phyloP scores from a whole-genome alignment of 2,888 invertebrate species.

The Carpatolechia fugitivella region DNA sequence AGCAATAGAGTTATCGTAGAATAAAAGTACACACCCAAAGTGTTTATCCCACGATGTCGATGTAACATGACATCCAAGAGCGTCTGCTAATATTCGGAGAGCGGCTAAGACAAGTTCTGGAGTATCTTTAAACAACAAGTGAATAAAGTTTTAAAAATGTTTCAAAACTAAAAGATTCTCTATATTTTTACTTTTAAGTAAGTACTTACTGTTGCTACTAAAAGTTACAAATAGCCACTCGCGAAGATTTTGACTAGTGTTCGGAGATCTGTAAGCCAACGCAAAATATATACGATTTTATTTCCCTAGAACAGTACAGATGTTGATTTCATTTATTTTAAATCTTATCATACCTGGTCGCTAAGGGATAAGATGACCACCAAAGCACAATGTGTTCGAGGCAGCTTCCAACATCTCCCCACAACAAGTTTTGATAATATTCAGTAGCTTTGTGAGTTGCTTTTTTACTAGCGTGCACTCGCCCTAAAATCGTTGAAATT shows the following conservation, averaged over 20 bases:
- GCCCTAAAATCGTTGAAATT: conserved; percentile 78
- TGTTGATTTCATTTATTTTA: no score
- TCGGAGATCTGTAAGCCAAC: conserved; percentile 69
- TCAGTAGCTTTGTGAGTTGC: conserved; percentile 82
- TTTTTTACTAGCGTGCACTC: conserved; percentile 78
- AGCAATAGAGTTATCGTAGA: not conserved
- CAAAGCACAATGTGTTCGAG: conserved; percentile 90
- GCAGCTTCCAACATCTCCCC: conserved; percentile 89
- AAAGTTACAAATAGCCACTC: conserved; percentile 82
- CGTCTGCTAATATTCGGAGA: conserved; percentile 86
- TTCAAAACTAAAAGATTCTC: not conserved
- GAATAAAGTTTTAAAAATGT: no score
- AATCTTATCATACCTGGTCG: conserved; percentile 70
- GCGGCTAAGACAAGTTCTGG: conserved; percentile 85
- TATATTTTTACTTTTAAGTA: not conserved
- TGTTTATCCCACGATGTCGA: conserved; percentile 90
- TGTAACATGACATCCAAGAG: conserved; percentile 87
- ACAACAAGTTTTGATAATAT: conserved; percentile 86
- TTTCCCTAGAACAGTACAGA: not conserved
- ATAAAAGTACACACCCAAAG: conserved; percentile 52
- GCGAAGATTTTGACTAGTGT: conserved; percentile 81
- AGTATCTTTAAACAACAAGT: conserved; percentile 69
- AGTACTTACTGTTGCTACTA: conserved; percentile 75
- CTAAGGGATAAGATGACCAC: conserved; percentile 88
- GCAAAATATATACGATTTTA: conserved; percentile 2